A percentile compares a stretch with the other conserved stretches of the same genome.
Evolutionary conservation across 2,113 vertebrate genomes (phyloP).

Genomic region (Myiozetetes cayanensis): DNA sequence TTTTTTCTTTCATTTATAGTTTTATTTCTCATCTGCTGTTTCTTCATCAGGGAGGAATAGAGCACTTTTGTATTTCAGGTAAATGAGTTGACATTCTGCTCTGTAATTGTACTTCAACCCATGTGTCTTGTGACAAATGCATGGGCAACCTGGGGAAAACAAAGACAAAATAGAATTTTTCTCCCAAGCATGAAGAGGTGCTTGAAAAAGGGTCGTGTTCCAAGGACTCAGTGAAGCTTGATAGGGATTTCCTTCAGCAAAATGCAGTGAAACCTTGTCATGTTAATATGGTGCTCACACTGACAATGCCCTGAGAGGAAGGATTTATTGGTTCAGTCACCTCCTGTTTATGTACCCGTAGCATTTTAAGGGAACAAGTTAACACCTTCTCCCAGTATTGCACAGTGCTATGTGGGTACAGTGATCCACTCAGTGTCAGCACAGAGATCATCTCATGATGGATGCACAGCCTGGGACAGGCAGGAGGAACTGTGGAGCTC

Average conservation of each 20-base stretch:
- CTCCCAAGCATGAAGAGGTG: not conserved
- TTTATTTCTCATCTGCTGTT: not conserved
- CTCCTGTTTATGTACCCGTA: not conserved
- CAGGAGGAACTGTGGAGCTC: not conserved
- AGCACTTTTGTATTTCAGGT: not conserved
- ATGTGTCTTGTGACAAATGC: not conserved
- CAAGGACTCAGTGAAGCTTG: not conserved
- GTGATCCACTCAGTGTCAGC: not conserved
- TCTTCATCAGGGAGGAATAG: not conserved
- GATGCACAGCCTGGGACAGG: not conserved
- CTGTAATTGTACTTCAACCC: not conserved
- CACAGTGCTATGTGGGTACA: not conserved
- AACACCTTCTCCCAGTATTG: not conserved
- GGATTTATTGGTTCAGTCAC: not conserved
- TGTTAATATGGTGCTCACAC: fast-evolving
- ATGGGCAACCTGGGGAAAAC: not conserved
- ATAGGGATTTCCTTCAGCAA: not conserved
- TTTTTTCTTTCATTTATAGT: not conserved
- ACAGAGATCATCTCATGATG: not conserved
- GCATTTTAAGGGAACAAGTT: not conserved
- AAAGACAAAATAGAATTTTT: not conserved
- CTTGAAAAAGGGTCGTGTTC: not conserved
- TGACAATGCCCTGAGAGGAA: not conserved
- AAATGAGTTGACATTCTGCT: not conserved
- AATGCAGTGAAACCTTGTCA: not conserved